Conservation (phyloP, 2,113 vertebrate species). For the Rattus norvegicus region GRCr8 NC_086022.1:116508501-116509000, state of each 20-base stretch:
- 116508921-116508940: background rate
- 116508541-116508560: background rate
- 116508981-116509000: background rate
- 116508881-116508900: conserved; percentile 23
- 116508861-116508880: background rate
- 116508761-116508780: fast-evolving
- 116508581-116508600: conserved; percentile 58
- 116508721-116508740: conserved; percentile 60
- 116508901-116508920: background rate
- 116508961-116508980: background rate
- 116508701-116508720: conserved; percentile 60
- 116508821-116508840: background rate
- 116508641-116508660: conserved; percentile 52
- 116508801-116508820: background rate
- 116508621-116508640: conserved; percentile 50
- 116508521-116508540: background rate
- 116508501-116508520: conserved; percentile 62
- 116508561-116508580: conserved; percentile 57
- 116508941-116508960: background rate
- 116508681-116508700: background rate
- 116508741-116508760: background rate
- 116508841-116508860: background rate
- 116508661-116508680: conserved; percentile 55
- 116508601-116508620: background rate
- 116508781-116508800: background rate